These are phyloP conservation scores for Allacma fusca DNA, from an alignment of 2,888 invertebrate species.

Conservation along the genomic window DNA sequence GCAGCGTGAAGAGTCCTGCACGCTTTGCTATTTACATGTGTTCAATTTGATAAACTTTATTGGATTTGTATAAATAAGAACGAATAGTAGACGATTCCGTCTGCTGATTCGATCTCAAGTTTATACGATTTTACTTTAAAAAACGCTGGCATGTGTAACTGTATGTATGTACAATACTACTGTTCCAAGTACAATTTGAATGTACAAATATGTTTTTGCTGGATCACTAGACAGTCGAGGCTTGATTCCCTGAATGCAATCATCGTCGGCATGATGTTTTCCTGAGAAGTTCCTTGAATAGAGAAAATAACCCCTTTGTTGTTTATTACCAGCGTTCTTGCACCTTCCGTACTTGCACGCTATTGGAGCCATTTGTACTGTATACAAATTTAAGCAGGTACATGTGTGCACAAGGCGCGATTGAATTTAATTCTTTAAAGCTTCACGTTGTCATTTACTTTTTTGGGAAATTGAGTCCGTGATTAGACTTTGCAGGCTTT, in stretches of 20 bases:
- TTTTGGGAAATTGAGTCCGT: not conserved
- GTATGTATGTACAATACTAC: too few species aligned
- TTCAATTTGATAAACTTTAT: not conserved
- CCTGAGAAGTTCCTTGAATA: not conserved
- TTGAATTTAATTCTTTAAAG: too few species aligned
- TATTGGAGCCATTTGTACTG: not conserved
- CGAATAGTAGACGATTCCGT: too few species aligned
- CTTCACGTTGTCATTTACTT: not conserved
- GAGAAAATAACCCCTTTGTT: not conserved
- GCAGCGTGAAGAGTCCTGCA: not conserved
- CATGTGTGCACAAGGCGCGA: too few species aligned
- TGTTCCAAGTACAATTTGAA: too few species aligned
- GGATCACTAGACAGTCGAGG: not conserved
- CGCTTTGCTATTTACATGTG: not conserved
- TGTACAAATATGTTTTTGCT: too few species aligned
- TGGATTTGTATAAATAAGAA: not conserved
- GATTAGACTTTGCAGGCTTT: not conserved
- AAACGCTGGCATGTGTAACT: too few species aligned
- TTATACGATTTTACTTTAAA: too few species aligned
- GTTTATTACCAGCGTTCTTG: not conserved
- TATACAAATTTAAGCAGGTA: too few species aligned
- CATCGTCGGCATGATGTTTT: not conserved
- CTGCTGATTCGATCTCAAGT: too few species aligned
- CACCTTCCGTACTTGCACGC: not conserved
- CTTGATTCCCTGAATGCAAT: not conserved